phyloP scores from a whole-genome alignment of 2,888 invertebrate genomes.

The Scelioninae gen. 1 region DNA sequence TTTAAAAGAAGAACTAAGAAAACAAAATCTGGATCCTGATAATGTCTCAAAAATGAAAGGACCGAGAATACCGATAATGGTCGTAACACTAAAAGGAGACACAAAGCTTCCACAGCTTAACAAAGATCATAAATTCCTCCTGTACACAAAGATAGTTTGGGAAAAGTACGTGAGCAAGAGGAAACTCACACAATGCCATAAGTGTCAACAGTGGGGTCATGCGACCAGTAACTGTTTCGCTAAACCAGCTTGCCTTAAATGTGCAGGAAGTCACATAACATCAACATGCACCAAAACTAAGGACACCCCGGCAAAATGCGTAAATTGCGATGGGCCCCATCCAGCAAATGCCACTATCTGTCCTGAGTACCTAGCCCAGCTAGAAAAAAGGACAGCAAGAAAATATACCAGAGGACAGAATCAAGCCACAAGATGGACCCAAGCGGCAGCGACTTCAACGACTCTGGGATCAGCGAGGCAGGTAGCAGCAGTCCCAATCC shows the following conservation, averaged over 20 bases:
- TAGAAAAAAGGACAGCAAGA: no score
- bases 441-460: no score
- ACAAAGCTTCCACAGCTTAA: conserved; percentile 30
- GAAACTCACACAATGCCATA: conserved; percentile 56
- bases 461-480: no score
- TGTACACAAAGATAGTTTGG: conserved; percentile 69
- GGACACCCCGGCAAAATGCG: no score
- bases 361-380: not conserved
- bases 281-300: not conserved
- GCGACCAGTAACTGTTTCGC: conserved; percentile 60
- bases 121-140: conserved; percentile 19
- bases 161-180: conserved; percentile 61
- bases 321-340: not conserved
- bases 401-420: no score
- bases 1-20: conserved; percentile 19
- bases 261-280: not conserved
- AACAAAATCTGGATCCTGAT: conserved; percentile 12
- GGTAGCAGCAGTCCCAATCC: no score
- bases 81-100: conserved; percentile 48
- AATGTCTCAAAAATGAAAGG: conserved; percentile 60
- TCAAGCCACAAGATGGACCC: no score
- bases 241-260: conserved; percentile 15
- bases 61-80: conserved; percentile 51
- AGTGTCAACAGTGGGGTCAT: conserved; percentile 74
- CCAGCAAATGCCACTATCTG: not conserved